Evolutionary conservation across 2,113 vertebrate genomes (phyloP).

Genomic region (Dromiciops gliroides): DNA sequence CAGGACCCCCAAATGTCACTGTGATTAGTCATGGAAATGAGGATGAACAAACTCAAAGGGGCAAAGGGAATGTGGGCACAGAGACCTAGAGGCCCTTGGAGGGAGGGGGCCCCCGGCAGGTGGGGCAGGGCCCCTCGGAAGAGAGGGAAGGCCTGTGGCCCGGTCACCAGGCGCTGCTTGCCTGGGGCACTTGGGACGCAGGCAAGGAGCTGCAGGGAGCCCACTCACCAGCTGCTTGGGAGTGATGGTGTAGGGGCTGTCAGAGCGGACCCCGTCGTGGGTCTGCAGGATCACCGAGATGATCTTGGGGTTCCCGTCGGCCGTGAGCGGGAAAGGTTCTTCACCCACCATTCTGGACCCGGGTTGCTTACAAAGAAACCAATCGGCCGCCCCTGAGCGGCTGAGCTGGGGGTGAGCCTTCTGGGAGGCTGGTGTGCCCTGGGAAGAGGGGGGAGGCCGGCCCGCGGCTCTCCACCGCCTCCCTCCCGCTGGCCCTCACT

Average conservation of each 20-base stretch:
- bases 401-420: no score
- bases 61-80: no score
- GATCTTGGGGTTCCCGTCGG: conserved; percentile 28
- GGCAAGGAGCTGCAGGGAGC: fast-evolving
- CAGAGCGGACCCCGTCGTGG: conserved; percentile 86
- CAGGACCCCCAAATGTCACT: no score
- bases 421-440: no score
- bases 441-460: not conserved
- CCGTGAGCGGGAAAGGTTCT: not conserved
- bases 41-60: no score
- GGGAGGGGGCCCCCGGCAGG: not conserved
- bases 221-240: conserved; percentile 90
- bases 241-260: conserved; percentile 88
- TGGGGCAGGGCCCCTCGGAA: not conserved
- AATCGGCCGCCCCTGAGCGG: no score
- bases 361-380: not conserved
- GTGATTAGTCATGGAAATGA: no score
- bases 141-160: not conserved
- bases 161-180: no score
- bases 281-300: conserved; percentile 86
- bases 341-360: not conserved
- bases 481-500: not conserved
- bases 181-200: no score
- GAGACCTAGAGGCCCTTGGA: not conserved
- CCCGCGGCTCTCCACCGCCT: conserved; percentile 46